A percentile compares a stretch with the other conserved stretches of the same genome.
Evolutionary conservation across 1,140 invertebrate genomes (phyloP).

Genomic region (Diabrotica undecimpunctata): DNA sequence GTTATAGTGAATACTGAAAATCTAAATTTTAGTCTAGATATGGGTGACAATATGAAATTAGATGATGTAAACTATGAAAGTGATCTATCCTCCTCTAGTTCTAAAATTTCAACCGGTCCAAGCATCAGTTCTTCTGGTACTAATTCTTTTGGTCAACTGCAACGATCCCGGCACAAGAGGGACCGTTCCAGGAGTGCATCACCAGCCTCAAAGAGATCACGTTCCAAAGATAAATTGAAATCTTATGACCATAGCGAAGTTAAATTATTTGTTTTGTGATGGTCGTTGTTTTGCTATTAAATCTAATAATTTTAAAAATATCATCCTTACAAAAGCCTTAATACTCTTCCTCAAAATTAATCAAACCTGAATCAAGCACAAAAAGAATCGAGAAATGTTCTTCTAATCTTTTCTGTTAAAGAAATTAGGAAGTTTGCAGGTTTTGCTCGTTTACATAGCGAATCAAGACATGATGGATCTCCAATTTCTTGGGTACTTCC

Average conservation of each 20-base stretch:
- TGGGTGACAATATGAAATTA: conserved; percentile 47
- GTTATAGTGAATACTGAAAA: conserved; percentile 40
- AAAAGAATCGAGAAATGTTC: conserved; percentile 86
- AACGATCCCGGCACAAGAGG: conserved; percentile 52
- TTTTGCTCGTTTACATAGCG: conserved; percentile 83
- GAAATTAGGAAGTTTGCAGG: conserved; percentile 93
- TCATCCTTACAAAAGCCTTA: conserved; percentile 89
- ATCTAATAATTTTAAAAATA: conserved; percentile 96
- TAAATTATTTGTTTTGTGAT: conserved; percentile 93
- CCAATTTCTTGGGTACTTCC: conserved; percentile 93
- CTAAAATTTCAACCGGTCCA: conserved; percentile 63
- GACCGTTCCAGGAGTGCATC: conserved; percentile 51
- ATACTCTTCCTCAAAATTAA: conserved; percentile 96
- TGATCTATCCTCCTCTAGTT: conserved; percentile 71
- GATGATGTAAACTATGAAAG: conserved; percentile 60
- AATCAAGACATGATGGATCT: conserved; percentile 84
- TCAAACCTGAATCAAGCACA: conserved; percentile 93
- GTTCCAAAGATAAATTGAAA: conserved; percentile 58
- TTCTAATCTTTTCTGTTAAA: conserved; percentile 95
- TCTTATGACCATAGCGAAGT: conserved; percentile 83
- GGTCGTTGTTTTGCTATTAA: conserved; percentile 97
- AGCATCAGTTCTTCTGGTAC: conserved; percentile 72
- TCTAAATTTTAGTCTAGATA: conserved; percentile 44
- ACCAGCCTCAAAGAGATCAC: conserved; percentile 51
- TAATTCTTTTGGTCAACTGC: conserved; percentile 56